These are phyloP conservation scores for Cerceris ruficornis DNA, from an alignment of 2,888 invertebrate genomes.

Conservation along the genomic window DNA sequence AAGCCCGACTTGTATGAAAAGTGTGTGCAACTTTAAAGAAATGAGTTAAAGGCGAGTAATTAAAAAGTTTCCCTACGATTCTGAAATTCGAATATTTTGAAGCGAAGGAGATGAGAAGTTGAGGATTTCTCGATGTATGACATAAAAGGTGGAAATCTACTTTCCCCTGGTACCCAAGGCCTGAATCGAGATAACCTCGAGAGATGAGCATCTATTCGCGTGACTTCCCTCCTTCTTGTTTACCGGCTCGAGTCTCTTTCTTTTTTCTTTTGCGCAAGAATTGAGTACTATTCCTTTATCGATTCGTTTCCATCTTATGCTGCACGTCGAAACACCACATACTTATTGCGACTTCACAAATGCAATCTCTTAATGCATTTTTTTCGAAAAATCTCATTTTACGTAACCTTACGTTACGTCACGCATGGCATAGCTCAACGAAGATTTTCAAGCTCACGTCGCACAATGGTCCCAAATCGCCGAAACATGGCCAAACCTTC, in stretches of 20 bases:
- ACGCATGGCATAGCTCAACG: no score
- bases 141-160: slow-evolving; percentile 58
- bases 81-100: background rate
- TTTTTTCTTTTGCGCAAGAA: slow-evolving; percentile 45
- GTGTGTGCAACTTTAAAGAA: no score
- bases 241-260: slow-evolving; percentile 26
- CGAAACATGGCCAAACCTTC: no score
- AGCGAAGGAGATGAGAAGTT: background rate
- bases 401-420: no score
- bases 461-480: no score
- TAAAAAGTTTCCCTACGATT: background rate
- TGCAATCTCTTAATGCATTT: background rate
- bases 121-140: background rate
- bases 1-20: no score
- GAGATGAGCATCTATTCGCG: slow-evolving; percentile 46
- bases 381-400: no score
- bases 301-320: slow-evolving; percentile 25
- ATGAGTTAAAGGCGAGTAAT: no score
- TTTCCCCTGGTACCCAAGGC: slow-evolving; percentile 61
- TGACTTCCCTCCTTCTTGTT: slow-evolving; percentile 9
- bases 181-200: slow-evolving; percentile 62
- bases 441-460: no score
- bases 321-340: background rate
- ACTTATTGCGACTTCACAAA: background rate
- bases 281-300: slow-evolving; percentile 20